Conservation (phyloP, 1,140 invertebrate genomes). For the Prorops nasuta region DNA sequence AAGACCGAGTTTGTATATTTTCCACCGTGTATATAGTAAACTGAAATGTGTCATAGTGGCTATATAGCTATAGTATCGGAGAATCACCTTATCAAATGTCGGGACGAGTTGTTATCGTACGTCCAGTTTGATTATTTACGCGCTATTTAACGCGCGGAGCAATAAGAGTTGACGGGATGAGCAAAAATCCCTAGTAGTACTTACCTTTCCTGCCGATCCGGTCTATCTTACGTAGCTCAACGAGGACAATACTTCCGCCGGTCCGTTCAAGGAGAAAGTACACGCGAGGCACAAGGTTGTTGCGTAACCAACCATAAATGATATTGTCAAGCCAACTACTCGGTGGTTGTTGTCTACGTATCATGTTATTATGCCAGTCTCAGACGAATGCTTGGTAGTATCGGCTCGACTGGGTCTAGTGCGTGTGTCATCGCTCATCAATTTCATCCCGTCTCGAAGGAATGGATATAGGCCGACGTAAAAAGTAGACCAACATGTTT, state of each 20-base stretch:
- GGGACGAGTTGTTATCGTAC: too few species aligned
- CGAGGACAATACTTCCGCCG: slow-evolving; percentile 38
- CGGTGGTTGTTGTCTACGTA: slow-evolving; percentile 24
- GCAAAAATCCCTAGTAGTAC: neutral
- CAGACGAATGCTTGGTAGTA: slow-evolving; percentile 17
- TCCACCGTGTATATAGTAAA: too few species aligned
- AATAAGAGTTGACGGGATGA: neutral
- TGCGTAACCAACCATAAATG: slow-evolving; percentile 53
- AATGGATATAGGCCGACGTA: slow-evolving; percentile 14
- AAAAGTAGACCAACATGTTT: too few species aligned
- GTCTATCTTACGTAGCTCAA: slow-evolving; percentile 9
- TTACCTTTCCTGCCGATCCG: neutral
- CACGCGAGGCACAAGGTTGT: slow-evolving; percentile 36
- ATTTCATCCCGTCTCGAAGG: slow-evolving; percentile 1
- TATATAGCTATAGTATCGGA: too few species aligned
- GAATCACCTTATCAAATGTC: too few species aligned
- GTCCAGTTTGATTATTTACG: too few species aligned
- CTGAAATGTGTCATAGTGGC: too few species aligned
- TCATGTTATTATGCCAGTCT: slow-evolving; percentile 31
- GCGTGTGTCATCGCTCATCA: neutral
- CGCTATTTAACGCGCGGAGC: too few species aligned
- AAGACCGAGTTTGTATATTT: too few species aligned
- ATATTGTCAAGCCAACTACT: slow-evolving; percentile 46
- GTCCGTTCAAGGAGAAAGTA: slow-evolving; percentile 45
- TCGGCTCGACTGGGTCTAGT: slow-evolving; percentile 11